phyloP scores from a whole-genome alignment of 2,797 vertebrate genomes.

The Tamandua tetradactyla region DNA sequence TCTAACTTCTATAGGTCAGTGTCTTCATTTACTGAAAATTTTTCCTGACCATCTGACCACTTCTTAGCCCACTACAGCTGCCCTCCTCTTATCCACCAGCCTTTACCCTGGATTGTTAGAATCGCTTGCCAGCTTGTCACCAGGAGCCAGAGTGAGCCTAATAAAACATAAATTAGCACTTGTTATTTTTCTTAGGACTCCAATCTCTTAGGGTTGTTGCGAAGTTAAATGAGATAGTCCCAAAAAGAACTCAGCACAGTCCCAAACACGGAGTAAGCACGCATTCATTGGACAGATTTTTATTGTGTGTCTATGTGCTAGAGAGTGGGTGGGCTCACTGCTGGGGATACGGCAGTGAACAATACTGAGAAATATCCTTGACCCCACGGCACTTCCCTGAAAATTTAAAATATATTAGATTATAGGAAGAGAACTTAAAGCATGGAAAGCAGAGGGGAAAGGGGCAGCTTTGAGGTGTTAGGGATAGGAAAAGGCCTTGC shows the following conservation, averaged over 20 bases:
- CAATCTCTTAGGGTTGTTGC: not conserved
- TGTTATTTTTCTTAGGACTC: not conserved
- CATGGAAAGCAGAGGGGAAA: not conserved
- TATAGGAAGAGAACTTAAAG: not conserved
- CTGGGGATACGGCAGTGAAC: not conserved
- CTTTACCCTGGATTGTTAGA: not conserved
- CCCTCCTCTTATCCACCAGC: not conserved
- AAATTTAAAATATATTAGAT: not conserved
- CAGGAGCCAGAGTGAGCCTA: not conserved
- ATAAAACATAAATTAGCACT: not conserved
- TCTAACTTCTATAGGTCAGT: not conserved
- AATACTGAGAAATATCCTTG: not conserved
- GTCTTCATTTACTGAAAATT: not conserved
- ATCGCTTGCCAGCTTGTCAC: not conserved
- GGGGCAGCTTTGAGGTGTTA: not conserved
- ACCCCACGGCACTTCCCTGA: not conserved
- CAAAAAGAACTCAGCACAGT: not conserved
- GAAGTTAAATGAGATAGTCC: not conserved
- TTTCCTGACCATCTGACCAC: not conserved
- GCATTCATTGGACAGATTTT: not conserved
- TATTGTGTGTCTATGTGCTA: not conserved
- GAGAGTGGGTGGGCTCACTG: not conserved
- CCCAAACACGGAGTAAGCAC: not conserved
- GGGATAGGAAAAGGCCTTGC: not conserved
- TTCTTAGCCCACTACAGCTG: not conserved